Evolutionary conservation across 1,140 invertebrate genomes (phyloP), one percentile per base, ranked within the genome.

Genomic region (Holotrichia oblita): DNA sequence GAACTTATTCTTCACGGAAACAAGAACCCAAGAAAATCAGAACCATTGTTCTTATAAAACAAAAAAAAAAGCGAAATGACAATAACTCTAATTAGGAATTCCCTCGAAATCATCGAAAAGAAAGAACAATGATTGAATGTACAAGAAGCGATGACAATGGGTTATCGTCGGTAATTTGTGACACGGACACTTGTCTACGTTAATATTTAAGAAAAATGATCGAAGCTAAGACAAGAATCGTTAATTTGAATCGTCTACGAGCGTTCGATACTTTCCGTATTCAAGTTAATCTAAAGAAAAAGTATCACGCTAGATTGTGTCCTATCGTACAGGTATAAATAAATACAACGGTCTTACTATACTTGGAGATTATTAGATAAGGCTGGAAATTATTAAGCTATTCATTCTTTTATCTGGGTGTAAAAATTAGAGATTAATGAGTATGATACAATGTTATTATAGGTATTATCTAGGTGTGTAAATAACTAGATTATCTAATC

Each of bases 71-170:
- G 22, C 61, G n/a, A 64, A 64, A 69, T 20, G 61, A 69, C 61
- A 69, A 69, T 69, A 69, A 69, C 61, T 69, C 6, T 20, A 69
- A 69, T 69, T 69, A 69, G 61, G 61, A 69, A 69, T 69, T 69
- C 61, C 61, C 22, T 24, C 61, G 61, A 69, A 27, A 34, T 34
- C 27, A 24, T 27, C 22, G 61, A 69, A 69, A n/a, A 24, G 61
- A 69, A 69, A 34, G 48, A 55, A 55, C 61, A 34, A 69, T 69
- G 61, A 69, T 69, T 69, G 61, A 69, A 69, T 69, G 48, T 69
- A 27, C 17, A 34, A 69, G 12, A 69, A 24, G 61, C 61, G 61
- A 69, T 69, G 61, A 69, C 61, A 69, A 69, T 69, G 61, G 61
- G 22, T 6, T 69, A 27, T 17, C 27, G 27, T 4, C 24, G 22